These are phyloP conservation scores for Boloria euphrosyne DNA, from an alignment of 2,888 invertebrate species.

Conservation along the genomic window DNA sequence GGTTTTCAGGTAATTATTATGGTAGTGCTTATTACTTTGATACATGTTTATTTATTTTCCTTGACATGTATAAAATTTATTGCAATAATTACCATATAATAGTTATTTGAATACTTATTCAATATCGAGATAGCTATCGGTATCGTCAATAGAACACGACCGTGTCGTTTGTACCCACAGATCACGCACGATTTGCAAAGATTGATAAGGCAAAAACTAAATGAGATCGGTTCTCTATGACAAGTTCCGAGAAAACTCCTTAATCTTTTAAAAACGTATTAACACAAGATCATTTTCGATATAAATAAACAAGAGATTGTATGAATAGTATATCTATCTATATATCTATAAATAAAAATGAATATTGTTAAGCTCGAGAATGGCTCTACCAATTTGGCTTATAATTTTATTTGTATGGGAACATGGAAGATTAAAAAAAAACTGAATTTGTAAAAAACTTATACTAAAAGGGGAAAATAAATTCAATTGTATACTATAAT, in stretches of 20 bases:
- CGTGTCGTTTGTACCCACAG: slow-evolving; percentile 6
- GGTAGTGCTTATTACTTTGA: too few species aligned
- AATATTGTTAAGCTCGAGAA: too few species aligned
- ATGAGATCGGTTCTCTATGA: slow-evolving; percentile 9
- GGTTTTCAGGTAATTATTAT: too few species aligned
- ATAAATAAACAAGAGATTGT: too few species aligned
- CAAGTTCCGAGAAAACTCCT: slow-evolving; percentile 2
- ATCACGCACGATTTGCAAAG: slow-evolving; percentile 15
- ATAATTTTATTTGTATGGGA: too few species aligned
- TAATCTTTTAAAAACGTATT: slow-evolving; percentile 7
- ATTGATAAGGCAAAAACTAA: slow-evolving; percentile 2
- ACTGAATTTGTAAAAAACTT: too few species aligned
- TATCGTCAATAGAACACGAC: slow-evolving; percentile 4
- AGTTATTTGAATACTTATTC: slow-evolving; percentile 2
- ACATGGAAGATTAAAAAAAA: too few species aligned
- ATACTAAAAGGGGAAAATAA: too few species aligned
- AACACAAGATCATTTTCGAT: not conserved
- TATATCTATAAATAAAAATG: too few species aligned
- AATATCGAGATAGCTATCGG: slow-evolving; percentile 10
- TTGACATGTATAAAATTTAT: slow-evolving; percentile 3
- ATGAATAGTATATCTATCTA: too few species aligned
- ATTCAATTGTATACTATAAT: too few species aligned
- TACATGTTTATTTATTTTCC: not conserved
- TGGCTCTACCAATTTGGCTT: too few species aligned
- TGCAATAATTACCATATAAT: slow-evolving; percentile 8